Evolutionary conservation across 2,888 invertebrate species (phyloP), one percentile per base, ranked within the genome.

Genomic region (Peribatodes rhomboidaria): DNA sequence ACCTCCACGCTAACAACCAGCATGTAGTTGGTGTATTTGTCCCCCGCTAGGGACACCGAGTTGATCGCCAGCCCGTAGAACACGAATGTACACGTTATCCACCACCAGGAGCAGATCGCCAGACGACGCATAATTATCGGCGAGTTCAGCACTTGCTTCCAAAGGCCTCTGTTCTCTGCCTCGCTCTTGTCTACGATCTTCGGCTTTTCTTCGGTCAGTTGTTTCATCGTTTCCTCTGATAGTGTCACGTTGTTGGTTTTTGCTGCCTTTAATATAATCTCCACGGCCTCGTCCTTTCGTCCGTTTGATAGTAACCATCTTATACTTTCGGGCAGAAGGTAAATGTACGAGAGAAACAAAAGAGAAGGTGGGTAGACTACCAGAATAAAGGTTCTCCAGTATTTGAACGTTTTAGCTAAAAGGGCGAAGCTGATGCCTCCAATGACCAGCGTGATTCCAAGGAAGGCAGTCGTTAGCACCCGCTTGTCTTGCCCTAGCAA

Each of bases 11-110:
- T 86, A 31, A 95, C 94, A 44, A 95, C 95, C 74, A 95, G 82
- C 74, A 97, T 96, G 80, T 97, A 97, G 86, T 97, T 97, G 14
- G 96, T 87, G 82, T 97, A 97, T 81, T 96, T 96, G 82, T 97
- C 95, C 0, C 97, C 97, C 22, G 95, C 95, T 65, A 97, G 86
- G 0, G 95, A 94, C 13, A 97, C 96, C 0, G 97, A 96, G 88
- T 96, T 97, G 71, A 97, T 92, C 4, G 96, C 96, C 59, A 97
- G 87, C 0, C 97, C 97, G 79, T 97, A 97, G 85, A 96, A 97
- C 44, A 97, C 95, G 72, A 97, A 95, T 0, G 96, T 96, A 74
- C 96, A 96, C 0, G 97, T 96, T 44, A 97, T 95, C 97, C 97
- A 97, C 90, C 96, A 97, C 85, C 90, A 92, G 2, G 92, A 92